Base-by-base conservation (phyloP, 2,888 invertebrate species). In the Limenitis camilla region DNA sequence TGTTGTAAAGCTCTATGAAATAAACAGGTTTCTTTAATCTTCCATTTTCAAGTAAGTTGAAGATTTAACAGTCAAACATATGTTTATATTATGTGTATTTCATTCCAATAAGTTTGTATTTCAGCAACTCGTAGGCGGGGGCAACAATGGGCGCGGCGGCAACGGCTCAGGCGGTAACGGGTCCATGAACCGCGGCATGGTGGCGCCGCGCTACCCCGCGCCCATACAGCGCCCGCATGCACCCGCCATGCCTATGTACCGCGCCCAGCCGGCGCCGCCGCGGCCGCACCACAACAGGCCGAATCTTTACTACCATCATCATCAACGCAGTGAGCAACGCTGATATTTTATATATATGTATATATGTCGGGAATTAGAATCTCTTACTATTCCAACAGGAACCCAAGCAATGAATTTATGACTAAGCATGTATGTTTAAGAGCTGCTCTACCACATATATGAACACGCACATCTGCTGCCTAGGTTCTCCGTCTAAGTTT, bases 191-290 rank as follows among this genome's bases (percentile, higher is more conserved):
- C 77, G 80, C 58, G 75, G 73, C 40, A 65, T 78, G 72, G 61
- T 63, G 44, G 78, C 81, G 60, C 84, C 83, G 69, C 84, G 88
- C 57, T 89, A 88, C 76, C 89, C 89, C 41, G 79, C 89, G 67
- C 89, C 89, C 63, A 89, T 89, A 66, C 89, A 89, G 78, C 81
- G 89, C 29, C 89, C 89, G 61, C 83, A n/a, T n/a, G n/a, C n/a
- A n/a, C n/a, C n/a, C n/a, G n/a, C 78, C 52, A 65, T 73, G 71
- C 78, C 81, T 47, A 65, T 74, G 67, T 85, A 74, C 76, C 77
- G 82, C 71, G 70, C 78, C 64, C 76, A 69, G 62, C 71, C 75
- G 63, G 68, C 67, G 62, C 66, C 19, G 19, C 19, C 19, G 19
- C 19, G 19, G 19, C 19, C 73, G 62, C 72, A 68, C 8, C 27